These are phyloP conservation scores for Elgaria multicarinata DNA, from an alignment of 2,113 vertebrate species.

Conservation along the genomic window DNA sequence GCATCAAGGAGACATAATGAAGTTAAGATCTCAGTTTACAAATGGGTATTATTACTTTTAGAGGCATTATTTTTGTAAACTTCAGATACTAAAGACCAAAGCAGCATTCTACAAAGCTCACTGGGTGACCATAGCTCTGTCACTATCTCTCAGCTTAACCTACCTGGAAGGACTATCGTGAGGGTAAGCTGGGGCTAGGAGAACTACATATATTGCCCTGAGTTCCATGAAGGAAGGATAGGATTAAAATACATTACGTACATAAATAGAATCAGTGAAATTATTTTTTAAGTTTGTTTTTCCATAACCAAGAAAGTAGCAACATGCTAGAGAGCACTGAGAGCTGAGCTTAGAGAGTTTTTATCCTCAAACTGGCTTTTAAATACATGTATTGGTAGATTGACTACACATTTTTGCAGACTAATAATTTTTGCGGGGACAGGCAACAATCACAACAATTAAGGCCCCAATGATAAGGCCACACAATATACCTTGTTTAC, in stretches of 20 bases:
- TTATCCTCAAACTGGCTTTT: not conserved
- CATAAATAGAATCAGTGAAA: not conserved
- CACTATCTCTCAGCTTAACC: not conserved
- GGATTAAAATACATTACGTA: not conserved
- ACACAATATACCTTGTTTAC: constrained; percentile 90
- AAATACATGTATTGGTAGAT: not conserved
- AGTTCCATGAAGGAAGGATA: not conserved
- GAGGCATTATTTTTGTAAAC: not conserved
- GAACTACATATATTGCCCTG: not conserved
- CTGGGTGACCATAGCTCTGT: not conserved
- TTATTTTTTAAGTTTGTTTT: not conserved
- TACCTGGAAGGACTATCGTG: not conserved
- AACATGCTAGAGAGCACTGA: not conserved
- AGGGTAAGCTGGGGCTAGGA: not conserved
- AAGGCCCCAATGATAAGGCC: not conserved
- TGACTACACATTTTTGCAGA: not conserved
- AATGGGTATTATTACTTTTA: constrained; percentile 52
- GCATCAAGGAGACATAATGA: not conserved
- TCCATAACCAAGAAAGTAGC: not conserved
- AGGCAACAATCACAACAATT: not conserved
- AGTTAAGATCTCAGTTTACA: not conserved
- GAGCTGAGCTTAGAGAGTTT: not conserved
- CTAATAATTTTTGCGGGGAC: not conserved
- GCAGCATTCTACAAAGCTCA: not conserved
- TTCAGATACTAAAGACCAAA: not conserved